A percentile compares a stretch with the other conserved stretches of the same genome.
Evolutionary conservation across 2,888 invertebrate genomes (phyloP).

Genomic region (Pristionchus arcanus): DNA sequence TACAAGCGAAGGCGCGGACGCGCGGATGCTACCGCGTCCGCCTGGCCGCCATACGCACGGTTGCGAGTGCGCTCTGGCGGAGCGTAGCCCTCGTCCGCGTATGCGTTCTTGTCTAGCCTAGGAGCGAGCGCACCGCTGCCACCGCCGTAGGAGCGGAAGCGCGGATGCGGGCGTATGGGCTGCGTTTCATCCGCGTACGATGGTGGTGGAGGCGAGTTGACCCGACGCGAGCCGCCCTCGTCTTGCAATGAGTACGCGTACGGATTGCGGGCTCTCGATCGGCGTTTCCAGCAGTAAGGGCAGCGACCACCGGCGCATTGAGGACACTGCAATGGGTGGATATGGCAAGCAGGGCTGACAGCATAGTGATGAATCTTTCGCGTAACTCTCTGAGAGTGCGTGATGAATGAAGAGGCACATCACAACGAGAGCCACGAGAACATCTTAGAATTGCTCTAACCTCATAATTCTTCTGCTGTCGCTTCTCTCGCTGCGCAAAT

Average conservation of each 20-base stretch:
- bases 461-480: slow-evolving; percentile 26
- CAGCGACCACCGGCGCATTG: no score
- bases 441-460: background rate
- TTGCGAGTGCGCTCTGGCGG: background rate
- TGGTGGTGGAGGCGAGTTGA: no score
- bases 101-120: background rate
- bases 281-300: no score
- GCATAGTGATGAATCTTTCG: no score
- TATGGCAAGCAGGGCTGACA: no score
- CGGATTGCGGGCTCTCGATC: no score
- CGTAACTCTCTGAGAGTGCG: no score
- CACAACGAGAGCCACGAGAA: no score
- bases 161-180: background rate
- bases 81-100: background rate
- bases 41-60: background rate
- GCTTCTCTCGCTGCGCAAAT: background rate
- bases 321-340: background rate
- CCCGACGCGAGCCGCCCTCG: no score
- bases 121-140: background rate
- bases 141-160: slow-evolving; percentile 49
- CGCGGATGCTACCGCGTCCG: slow-evolving; percentile 3
- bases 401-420: no score
- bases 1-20: background rate
- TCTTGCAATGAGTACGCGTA: no score
- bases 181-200: no score